A percentile compares a stretch with the other conserved stretches of the same genome.
phyloP scores from a whole-genome alignment of 1,140 invertebrate species.

The Heliconius congener region DNA sequence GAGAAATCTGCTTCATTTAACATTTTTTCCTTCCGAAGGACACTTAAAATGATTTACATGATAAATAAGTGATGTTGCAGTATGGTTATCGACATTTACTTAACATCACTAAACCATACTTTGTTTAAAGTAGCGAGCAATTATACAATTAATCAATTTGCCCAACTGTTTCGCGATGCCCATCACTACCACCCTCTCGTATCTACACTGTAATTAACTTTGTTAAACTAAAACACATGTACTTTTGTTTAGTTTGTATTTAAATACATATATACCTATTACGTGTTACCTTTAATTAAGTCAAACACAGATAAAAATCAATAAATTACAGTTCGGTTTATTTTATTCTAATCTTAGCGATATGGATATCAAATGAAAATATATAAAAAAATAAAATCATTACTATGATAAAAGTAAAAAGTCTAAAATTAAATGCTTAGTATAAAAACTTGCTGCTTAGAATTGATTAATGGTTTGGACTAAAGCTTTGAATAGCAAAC shows the following conservation, averaged over 20 bases:
- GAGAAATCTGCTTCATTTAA: not conserved
- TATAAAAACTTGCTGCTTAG: too few species aligned
- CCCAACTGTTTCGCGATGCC: slow-evolving; percentile 53
- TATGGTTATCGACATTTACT: not conserved
- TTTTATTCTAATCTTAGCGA: too few species aligned
- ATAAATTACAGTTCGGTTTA: too few species aligned
- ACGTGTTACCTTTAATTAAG: too few species aligned
- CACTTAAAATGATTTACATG: not conserved
- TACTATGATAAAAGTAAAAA: too few species aligned
- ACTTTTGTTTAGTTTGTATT: not conserved
- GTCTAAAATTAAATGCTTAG: too few species aligned
- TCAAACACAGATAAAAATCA: too few species aligned
- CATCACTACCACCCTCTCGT: not conserved
- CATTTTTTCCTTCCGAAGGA: too few species aligned
- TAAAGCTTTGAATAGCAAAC: too few species aligned
- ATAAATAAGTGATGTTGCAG: not conserved
- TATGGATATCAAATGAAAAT: too few species aligned
- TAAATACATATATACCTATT: not conserved
- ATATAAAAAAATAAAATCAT: too few species aligned
- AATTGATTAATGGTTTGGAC: too few species aligned
- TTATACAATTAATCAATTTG: slow-evolving; percentile 71
- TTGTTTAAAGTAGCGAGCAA: slow-evolving; percentile 43
- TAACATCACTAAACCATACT: slow-evolving; percentile 34
- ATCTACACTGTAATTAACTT: slow-evolving; percentile 18
- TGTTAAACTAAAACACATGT: not conserved